Percentiles rank a stretch among this genome's conserved stretches.
phyloP scores from a whole-genome alignment of 1,140 invertebrate genomes.

The Tetranychus urticae region DNA sequence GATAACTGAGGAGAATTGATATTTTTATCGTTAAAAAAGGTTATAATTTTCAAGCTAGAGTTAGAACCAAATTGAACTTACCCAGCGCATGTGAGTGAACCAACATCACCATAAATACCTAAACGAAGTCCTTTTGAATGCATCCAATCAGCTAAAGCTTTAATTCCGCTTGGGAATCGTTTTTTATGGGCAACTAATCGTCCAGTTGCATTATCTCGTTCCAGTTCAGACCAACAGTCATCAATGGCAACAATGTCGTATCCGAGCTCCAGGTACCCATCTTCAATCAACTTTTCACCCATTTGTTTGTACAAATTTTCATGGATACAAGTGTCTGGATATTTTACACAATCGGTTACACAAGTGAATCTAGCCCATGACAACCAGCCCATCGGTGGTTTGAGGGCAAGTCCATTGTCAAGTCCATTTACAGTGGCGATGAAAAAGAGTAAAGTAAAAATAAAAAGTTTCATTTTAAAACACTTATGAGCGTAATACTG shows the following conservation, averaged over 20 bases:
- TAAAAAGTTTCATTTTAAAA: not conserved
- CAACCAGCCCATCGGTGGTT: constrained; percentile 77
- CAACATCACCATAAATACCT: constrained; percentile 29
- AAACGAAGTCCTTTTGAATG: constrained; percentile 30
- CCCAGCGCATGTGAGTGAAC: constrained; percentile 29
- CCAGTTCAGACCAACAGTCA: constrained; percentile 76
- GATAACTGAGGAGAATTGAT: not conserved
- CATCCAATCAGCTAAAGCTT: constrained; percentile 62
- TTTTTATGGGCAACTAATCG: constrained; percentile 55
- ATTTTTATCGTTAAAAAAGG: not conserved
- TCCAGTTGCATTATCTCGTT: constrained; percentile 17
- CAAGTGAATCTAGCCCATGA: constrained; percentile 80
- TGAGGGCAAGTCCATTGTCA: constrained; percentile 57
- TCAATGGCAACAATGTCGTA: constrained; percentile 87
- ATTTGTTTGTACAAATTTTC: constrained; percentile 73
- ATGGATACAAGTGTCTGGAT: constrained; percentile 27
- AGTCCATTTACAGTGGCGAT: constrained; percentile 17
- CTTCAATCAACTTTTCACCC: constrained; percentile 62
- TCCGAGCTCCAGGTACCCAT: constrained; percentile 64
- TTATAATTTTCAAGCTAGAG: not conserved
- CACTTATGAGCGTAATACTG: too few relatives aligned
- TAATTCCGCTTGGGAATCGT: constrained; percentile 77
- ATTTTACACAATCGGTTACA: constrained; percentile 3
- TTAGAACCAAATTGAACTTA: constrained; percentile 20
- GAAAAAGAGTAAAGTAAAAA: not conserved